Evolutionary conservation across 1,140 invertebrate species (phyloP).

Genomic region (Harlomillsia oculata): DNA sequence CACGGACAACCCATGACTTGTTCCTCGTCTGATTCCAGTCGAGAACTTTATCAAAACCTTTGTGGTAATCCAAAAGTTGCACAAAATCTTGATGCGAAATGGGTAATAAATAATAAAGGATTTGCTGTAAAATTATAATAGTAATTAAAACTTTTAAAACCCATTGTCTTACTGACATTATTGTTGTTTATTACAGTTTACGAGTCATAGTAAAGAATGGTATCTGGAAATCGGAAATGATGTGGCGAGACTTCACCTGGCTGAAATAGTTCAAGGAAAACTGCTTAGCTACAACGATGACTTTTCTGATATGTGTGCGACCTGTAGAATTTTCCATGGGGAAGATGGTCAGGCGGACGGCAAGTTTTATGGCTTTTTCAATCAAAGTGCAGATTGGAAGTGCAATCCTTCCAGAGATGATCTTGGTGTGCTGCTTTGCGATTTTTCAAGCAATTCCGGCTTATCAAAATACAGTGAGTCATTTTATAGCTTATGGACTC

Average conservation of each 20-base stretch:
- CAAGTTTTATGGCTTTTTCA: background rate
- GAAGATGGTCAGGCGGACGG: background rate
- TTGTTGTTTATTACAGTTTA: too few relatives aligned
- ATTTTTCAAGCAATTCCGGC: background rate
- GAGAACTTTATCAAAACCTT: too few relatives aligned
- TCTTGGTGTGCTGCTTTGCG: background rate
- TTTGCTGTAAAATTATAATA: too few relatives aligned
- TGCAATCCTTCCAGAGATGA: background rate
- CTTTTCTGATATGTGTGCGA: background rate
- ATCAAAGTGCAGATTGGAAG: background rate
- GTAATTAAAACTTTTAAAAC: too few relatives aligned
- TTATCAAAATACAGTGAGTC: conserved; percentile 1
- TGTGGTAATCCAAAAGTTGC: too few relatives aligned
- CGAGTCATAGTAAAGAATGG: too few relatives aligned
- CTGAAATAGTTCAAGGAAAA: conserved; percentile 4
- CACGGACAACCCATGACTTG: too few relatives aligned
- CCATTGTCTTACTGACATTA: too few relatives aligned
- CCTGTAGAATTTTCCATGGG: background rate
- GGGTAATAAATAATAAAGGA: too few relatives aligned
- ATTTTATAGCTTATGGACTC: too few relatives aligned
- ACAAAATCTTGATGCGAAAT: too few relatives aligned
- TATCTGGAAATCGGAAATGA: background rate
- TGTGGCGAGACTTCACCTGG: conserved; percentile 5
- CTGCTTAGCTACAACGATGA: conserved; percentile 1
- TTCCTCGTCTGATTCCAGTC: too few relatives aligned